phyloP scores from a whole-genome alignment of 2,888 invertebrate genomes.

The Latheticus oryzae region DNA sequence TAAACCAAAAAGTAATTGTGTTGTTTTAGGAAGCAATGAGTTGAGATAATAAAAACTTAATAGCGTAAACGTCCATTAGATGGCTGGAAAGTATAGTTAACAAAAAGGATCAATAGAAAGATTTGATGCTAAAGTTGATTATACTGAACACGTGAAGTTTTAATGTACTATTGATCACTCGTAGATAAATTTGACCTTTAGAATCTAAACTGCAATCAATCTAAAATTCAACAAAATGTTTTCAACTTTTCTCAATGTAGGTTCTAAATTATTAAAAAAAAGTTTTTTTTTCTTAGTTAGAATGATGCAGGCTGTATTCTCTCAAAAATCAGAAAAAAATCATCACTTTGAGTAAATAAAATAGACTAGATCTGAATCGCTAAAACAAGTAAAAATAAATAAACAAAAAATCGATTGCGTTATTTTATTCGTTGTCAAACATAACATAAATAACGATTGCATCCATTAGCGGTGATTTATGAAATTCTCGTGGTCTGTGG shows the following conservation, averaged over 20 bases:
- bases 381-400: slow-evolving; percentile 22
- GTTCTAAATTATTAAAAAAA: too few species aligned
- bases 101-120: slow-evolving; percentile 34
- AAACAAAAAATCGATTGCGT: slow-evolving; percentile 30
- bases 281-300: too few species aligned
- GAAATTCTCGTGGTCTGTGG: slow-evolving; percentile 14
- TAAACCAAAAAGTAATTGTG: slow-evolving; percentile 4
- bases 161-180: slow-evolving; percentile 34
- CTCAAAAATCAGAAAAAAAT: slow-evolving; percentile 14
- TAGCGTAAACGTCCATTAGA: slow-evolving; percentile 26
- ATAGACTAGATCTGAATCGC: slow-evolving; percentile 6
- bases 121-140: slow-evolving; percentile 36
- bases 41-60: slow-evolving; percentile 23
- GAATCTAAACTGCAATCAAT: too few species aligned
- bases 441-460: slow-evolving; percentile 30
- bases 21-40: not conserved
- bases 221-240: too few species aligned
- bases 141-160: slow-evolving; percentile 31
- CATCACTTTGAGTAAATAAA: slow-evolving; percentile 20
- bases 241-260: too few species aligned
- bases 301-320: too few species aligned
- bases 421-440: slow-evolving; percentile 32
- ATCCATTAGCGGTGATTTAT: slow-evolving; percentile 29
- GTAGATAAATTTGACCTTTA: too few species aligned
- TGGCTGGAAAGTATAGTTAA: slow-evolving; percentile 22